These are phyloP conservation scores for Castor canadensis DNA, from an alignment of 2,113 vertebrate species.

Conservation along the genomic window DNA sequence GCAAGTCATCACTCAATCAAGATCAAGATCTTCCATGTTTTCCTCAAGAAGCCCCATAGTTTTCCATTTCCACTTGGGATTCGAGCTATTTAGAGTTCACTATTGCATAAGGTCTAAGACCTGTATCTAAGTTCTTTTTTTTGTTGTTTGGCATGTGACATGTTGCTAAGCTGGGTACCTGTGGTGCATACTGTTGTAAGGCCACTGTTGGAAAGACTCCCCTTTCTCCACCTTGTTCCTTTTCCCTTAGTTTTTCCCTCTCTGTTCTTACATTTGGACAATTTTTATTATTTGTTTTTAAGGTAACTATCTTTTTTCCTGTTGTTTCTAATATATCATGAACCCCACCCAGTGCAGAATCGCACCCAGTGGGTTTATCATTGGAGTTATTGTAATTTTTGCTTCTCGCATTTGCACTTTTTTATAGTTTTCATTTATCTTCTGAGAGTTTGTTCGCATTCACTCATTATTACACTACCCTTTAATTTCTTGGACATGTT, in stretches of 20 bases:
- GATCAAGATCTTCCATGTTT: background rate
- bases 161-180: too few species aligned
- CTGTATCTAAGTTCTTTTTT: background rate
- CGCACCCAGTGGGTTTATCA: background rate
- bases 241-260: background rate
- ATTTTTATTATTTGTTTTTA: background rate
- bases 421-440: background rate
- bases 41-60: background rate
- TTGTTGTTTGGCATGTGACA: background rate
- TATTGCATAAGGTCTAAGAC: background rate
- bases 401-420: background rate
- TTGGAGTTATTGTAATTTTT: background rate
- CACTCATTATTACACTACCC: background rate
- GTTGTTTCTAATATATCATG: background rate
- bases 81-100: background rate
- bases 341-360: too few species aligned
- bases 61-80: background rate
- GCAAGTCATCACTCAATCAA: background rate
- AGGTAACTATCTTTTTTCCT: too few species aligned
- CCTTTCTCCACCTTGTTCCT: background rate
- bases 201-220: background rate
- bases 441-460: background rate
- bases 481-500: background rate
- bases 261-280: background rate
- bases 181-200: background rate